A percentile compares a stretch with the other conserved stretches of the same genome.
Evolutionary conservation across 2,888 invertebrate genomes (phyloP).

Genomic region (Panopea generosa): DNA sequence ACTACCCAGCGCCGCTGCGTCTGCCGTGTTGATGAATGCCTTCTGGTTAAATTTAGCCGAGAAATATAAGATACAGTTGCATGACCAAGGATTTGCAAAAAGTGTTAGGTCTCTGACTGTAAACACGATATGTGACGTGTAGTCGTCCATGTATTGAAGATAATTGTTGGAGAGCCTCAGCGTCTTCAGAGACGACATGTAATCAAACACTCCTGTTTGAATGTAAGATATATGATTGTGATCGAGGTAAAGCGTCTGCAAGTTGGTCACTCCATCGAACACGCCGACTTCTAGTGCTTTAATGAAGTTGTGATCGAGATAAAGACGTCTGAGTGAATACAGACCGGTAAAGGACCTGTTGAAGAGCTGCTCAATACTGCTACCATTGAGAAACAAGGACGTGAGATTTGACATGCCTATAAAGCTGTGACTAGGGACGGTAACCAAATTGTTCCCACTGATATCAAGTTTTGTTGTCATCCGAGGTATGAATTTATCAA

Average conservation of each 20-base stretch:
- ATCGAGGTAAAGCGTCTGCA: slow-evolving; percentile 61
- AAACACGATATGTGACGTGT: slow-evolving; percentile 53
- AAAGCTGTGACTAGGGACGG: slow-evolving; percentile 52
- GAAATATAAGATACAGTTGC: slow-evolving; percentile 65
- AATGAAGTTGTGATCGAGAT: slow-evolving; percentile 53
- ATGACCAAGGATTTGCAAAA: slow-evolving; percentile 64
- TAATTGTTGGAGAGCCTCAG: slow-evolving; percentile 62
- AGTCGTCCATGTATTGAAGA: slow-evolving; percentile 55
- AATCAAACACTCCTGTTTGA: slow-evolving; percentile 58
- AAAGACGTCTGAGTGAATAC: slow-evolving; percentile 49
- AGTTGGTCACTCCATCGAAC: slow-evolving; percentile 63
- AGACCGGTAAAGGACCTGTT: slow-evolving; percentile 72
- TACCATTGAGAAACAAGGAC: slow-evolving; percentile 64
- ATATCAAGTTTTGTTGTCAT: slow-evolving; percentile 66
- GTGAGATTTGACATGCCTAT: slow-evolving; percentile 53
- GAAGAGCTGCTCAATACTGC: slow-evolving; percentile 58
- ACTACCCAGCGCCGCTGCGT: background rate
- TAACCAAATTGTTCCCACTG: slow-evolving; percentile 67
- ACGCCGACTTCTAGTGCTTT: slow-evolving; percentile 54
- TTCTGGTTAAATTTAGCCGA: slow-evolving; percentile 36
- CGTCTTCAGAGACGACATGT: slow-evolving; percentile 51
- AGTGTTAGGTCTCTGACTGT: slow-evolving; percentile 59
- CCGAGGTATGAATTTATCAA: slow-evolving; percentile 65
- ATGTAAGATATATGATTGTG: slow-evolving; percentile 64
- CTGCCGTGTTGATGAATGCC: slow-evolving; percentile 24